A percentile compares a stretch with the other conserved stretches of the same genome.
These are phyloP conservation scores for Anastrepha ludens DNA, from an alignment of 1,140 invertebrate species.

Conservation along the genomic window DNA sequence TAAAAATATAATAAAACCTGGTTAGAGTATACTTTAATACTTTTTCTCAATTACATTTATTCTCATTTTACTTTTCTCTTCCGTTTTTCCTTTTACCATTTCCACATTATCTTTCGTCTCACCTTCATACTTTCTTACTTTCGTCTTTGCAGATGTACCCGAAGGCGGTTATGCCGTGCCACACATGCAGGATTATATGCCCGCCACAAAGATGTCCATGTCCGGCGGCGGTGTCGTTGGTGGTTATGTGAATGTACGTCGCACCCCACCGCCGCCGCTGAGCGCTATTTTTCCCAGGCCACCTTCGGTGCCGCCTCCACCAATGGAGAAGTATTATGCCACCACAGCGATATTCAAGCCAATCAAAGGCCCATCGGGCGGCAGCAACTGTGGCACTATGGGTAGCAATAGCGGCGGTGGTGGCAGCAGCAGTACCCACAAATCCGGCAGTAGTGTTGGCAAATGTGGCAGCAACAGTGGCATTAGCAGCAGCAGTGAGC, in stretches of 20 bases:
- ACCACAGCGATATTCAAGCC: constrained; percentile 76
- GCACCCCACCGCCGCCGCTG: constrained; percentile 73
- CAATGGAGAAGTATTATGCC: constrained; percentile 85
- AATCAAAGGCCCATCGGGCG: constrained; percentile 62
- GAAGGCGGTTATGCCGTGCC: constrained; percentile 78
- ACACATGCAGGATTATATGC: constrained; percentile 73
- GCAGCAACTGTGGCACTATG: constrained; percentile 52
- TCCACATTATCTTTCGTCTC: not conserved
- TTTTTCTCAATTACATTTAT: not conserved
- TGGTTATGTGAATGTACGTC: constrained; percentile 72
- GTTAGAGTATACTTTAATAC: not conserved
- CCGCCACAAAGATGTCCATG: constrained; percentile 71
- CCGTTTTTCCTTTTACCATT: not conserved
- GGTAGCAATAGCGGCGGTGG: constrained; percentile 59
- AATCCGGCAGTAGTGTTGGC: constrained; percentile 48
- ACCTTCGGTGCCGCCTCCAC: constrained; percentile 79
- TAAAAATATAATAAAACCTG: not conserved
- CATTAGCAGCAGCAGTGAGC: constrained; percentile 67
- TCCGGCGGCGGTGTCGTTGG: constrained; percentile 56
- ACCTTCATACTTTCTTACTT: not conserved
- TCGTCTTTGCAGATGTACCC: constrained; percentile 75
- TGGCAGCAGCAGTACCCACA: constrained; percentile 54
- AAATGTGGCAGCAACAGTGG: constrained; percentile 60
- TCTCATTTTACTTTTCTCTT: not conserved
- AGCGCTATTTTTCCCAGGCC: constrained; percentile 81